Conservation (phyloP, 2,888 invertebrate genomes). For the Cantharis rufa region DNA sequence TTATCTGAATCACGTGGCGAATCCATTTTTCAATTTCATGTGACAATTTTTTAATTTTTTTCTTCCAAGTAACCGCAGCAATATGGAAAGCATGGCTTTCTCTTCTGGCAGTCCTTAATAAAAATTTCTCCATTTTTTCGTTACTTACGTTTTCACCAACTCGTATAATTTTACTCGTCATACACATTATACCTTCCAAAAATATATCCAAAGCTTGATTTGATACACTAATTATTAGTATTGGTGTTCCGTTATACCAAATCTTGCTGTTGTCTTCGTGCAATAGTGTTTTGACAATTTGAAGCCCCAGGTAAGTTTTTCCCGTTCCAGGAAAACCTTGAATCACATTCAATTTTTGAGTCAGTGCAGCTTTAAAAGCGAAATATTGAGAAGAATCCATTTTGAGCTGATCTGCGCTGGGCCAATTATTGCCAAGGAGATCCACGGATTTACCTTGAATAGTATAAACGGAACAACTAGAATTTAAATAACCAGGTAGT, state of each 20-base stretch:
- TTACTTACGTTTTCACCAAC: constrained; percentile 73
- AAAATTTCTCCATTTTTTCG: constrained; percentile 60
- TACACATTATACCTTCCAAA: constrained; percentile 67
- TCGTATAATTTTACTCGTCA: constrained; percentile 66
- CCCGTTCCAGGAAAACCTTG: too few relatives aligned
- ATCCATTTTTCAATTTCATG: constrained; percentile 2
- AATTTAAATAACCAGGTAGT: constrained; percentile 52
- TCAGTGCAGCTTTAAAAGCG: too few relatives aligned
- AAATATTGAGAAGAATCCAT: too few relatives aligned
- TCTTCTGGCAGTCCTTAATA: constrained; percentile 51
- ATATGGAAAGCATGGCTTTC: background rate
- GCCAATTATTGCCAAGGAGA: constrained; percentile 61
- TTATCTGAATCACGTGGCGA: constrained; percentile 32
- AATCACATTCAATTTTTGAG: too few relatives aligned
- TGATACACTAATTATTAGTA: constrained; percentile 80
- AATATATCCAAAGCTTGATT: constrained; percentile 89
- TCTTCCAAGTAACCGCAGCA: background rate
- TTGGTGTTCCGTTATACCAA: constrained; percentile 61
- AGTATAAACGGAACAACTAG: constrained; percentile 24
- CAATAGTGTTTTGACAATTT: constrained; percentile 56
- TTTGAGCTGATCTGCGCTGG: too few relatives aligned
- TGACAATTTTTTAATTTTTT: background rate
- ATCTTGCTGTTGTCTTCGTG: constrained; percentile 63
- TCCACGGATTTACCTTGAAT: constrained; percentile 90
- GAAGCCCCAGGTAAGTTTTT: too few relatives aligned